Evolutionary conservation across 2,797 vertebrate genomes (phyloP).

Genomic region (Anableps anableps): DNA sequence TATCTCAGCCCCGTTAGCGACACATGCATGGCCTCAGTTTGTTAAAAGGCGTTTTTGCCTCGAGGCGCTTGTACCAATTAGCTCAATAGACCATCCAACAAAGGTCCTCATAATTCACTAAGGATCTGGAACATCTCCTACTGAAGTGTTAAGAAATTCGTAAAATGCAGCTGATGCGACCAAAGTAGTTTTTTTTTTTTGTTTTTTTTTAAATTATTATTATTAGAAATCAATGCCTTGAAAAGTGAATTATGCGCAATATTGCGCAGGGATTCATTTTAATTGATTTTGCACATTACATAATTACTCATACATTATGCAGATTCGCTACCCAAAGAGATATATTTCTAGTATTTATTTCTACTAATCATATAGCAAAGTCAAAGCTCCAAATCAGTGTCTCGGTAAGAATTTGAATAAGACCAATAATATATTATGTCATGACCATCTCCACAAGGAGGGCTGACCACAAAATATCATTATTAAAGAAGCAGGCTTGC

Average conservation of each 20-base stretch:
- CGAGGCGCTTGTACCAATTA: constrained; percentile 70
- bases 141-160: constrained; percentile 50
- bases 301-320: neutral
- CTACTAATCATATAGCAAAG: neutral
- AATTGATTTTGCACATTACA: neutral
- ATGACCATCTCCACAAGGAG: neutral
- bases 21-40: constrained; percentile 39
- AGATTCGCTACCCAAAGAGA: neutral
- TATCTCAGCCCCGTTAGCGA: neutral
- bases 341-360: neutral
- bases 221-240: neutral
- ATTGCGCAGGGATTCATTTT: neutral
- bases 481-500: neutral
- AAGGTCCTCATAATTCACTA: constrained; percentile 64
- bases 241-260: neutral
- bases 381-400: neutral
- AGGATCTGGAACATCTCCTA: constrained; percentile 59
- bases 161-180: constrained; percentile 28
- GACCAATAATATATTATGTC: neutral
- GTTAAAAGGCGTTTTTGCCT: constrained; percentile 45
- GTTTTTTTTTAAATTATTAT: no score
- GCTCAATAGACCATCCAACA: constrained; percentile 52
- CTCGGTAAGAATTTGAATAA: neutral
- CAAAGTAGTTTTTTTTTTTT: neutral
- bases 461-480: neutral